Conservation (phyloP, 2,888 invertebrate genomes). For the Trissolcus japonicus region DNA sequence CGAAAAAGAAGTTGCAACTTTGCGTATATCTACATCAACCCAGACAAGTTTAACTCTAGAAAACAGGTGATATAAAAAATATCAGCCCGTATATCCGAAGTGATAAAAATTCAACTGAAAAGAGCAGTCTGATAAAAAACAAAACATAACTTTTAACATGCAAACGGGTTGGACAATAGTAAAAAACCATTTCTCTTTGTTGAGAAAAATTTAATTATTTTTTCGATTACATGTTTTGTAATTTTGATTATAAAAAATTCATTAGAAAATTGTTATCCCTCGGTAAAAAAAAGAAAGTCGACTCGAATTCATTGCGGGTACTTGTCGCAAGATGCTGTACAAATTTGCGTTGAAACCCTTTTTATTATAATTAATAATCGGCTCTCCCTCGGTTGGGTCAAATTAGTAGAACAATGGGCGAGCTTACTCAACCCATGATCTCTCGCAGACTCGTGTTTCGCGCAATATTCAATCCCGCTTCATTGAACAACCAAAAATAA, state of each 20-base stretch:
- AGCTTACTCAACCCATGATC: constrained; percentile 6
- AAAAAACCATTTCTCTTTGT: too few relatives aligned
- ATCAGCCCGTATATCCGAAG: too few relatives aligned
- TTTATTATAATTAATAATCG: constrained; percentile 45
- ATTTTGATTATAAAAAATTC: too few relatives aligned
- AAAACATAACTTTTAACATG: too few relatives aligned
- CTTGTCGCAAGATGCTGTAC: constrained; percentile 4
- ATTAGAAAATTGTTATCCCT: neutral
- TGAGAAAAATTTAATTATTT: too few relatives aligned
- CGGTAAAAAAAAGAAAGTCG: neutral
- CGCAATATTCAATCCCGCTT: constrained; percentile 17
- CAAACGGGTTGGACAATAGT: too few relatives aligned
- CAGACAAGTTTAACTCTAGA: neutral
- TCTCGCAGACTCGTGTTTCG: constrained; percentile 3
- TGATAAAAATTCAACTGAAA: too few relatives aligned
- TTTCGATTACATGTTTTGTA: too few relatives aligned
- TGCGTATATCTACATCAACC: neutral
- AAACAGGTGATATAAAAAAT: too few relatives aligned
- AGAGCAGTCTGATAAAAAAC: too few relatives aligned
- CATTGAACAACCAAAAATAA: constrained; percentile 48
- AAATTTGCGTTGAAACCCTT: constrained; percentile 11
- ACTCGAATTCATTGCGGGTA: neutral
- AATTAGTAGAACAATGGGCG: constrained; percentile 26
- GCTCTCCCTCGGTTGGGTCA: constrained; percentile 7
- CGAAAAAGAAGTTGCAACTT: constrained; percentile 24